A percentile compares a stretch with the other conserved stretches of the same genome.
Conservation (phyloP, 2,888 invertebrate species). For the Platynereis dumerilii region DNA sequence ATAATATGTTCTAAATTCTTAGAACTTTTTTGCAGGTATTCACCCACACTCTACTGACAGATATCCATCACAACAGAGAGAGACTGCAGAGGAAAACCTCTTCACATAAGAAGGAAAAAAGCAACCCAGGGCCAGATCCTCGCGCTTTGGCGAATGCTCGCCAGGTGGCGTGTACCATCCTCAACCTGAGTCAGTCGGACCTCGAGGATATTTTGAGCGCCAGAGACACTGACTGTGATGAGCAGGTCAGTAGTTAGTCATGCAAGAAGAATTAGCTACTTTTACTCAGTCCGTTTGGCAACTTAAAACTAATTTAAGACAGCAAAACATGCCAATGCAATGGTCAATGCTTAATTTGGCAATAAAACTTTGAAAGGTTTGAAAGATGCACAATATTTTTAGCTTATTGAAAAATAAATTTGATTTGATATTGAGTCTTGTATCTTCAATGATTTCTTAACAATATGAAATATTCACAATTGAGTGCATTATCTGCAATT, state of each 20-base stretch:
- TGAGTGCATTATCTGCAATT: no score
- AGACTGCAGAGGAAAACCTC: constrained; percentile 38
- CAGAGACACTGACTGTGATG: not conserved
- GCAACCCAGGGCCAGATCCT: constrained; percentile 20
- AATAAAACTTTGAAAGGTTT: no score
- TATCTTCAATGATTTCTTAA: no score
- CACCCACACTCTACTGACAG: constrained; percentile 45
- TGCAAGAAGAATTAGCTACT: not conserved
- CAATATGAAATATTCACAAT: no score
- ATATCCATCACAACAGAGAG: constrained; percentile 45
- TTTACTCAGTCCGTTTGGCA: no score
- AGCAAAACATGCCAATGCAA: not conserved
- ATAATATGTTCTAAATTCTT: no score
- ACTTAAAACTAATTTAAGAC: no score
- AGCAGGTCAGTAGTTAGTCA: constrained; percentile 5
- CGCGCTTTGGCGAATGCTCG: constrained; percentile 51
- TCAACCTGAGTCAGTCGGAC: constrained; percentile 60
- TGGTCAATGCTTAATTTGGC: not conserved
- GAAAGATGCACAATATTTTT: no score
- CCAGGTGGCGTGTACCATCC: constrained; percentile 54
- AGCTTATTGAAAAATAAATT: no score
- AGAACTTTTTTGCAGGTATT: constrained; percentile 42
- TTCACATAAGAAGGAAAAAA: constrained; percentile 17
- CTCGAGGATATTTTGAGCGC: constrained; percentile 54
- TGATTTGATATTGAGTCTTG: no score